Evolutionary conservation across 2,888 invertebrate genomes (phyloP).

Genomic region (Acronicta psi): DNA sequence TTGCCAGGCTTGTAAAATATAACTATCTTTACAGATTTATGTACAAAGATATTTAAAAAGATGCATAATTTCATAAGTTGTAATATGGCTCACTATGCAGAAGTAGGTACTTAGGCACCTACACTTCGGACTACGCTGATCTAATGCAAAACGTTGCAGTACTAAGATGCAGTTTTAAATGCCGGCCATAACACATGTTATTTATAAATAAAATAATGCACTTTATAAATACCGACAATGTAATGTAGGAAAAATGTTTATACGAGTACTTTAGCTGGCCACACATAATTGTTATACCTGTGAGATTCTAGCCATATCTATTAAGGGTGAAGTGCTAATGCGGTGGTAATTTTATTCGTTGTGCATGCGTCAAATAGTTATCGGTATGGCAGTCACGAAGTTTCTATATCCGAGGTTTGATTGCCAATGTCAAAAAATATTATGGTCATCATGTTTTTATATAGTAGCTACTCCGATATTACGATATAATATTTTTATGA

Average conservation of each 20-base stretch:
- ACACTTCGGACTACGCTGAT: not conserved
- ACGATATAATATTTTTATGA: slow-evolving; percentile 9
- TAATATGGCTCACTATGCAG: not conserved
- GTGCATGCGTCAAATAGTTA: slow-evolving; percentile 5
- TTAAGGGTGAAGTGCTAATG: slow-evolving; percentile 1
- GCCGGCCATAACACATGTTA: not conserved
- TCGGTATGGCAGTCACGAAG: slow-evolving; percentile 9
- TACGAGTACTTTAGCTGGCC: not conserved
- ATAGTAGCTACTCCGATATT: not conserved
- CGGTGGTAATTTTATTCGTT: slow-evolving; percentile 6
- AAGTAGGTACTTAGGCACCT: not conserved
- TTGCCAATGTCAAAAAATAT: slow-evolving; percentile 14
- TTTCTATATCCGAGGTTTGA: slow-evolving; percentile 6
- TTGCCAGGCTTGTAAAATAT: not conserved
- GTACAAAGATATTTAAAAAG: too few relatives aligned
- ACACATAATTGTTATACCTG: slow-evolving; percentile 21
- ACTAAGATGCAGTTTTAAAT: not conserved
- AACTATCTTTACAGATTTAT: too few relatives aligned
- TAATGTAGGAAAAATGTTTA: slow-evolving; percentile 14
- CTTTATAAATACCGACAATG: not conserved
- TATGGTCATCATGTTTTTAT: slow-evolving; percentile 4
- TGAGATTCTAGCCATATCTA: slow-evolving; percentile 22
- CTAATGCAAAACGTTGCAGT: not conserved
- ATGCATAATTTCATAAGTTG: not conserved
- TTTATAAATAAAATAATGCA: not conserved